A percentile compares a stretch with the other conserved stretches of the same genome.
Evolutionary conservation across 2,797 vertebrate species (phyloP).

Genomic region (Bradypodion ventrale): DNA sequence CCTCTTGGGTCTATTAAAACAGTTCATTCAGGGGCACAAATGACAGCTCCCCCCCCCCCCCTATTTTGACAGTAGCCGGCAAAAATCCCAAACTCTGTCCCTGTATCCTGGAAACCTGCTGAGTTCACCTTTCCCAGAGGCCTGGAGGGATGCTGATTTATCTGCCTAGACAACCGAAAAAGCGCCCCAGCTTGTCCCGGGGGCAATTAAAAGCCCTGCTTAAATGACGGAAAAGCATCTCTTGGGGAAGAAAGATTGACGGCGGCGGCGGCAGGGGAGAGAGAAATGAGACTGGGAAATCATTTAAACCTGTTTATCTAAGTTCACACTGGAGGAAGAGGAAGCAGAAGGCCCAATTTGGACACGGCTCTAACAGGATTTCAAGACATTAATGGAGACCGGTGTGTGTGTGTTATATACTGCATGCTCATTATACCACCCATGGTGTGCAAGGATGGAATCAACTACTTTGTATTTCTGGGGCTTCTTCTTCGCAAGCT

Average conservation of each 20-base stretch:
- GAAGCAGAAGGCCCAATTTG: conserved; percentile 46
- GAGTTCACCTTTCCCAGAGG: not conserved
- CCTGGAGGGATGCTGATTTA: conserved; percentile 11
- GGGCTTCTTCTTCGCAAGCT: too few relatives aligned
- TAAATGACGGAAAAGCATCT: conserved; percentile 20
- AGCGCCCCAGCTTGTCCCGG: not conserved
- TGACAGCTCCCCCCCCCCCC: not conserved
- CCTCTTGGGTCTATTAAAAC: accelerated
- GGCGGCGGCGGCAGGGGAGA: not conserved
- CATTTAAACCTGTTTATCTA: conserved; percentile 63
- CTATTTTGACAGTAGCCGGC: not conserved
- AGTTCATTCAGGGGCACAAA: accelerated
- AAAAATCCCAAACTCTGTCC: not conserved
- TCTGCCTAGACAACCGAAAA: conserved; percentile 33
- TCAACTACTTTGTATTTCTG: too few relatives aligned
- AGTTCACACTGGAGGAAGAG: conserved; percentile 23
- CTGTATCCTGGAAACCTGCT: not conserved
- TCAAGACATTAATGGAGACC: conserved; percentile 54
- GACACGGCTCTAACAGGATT: conserved; percentile 64
- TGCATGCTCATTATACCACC: conserved; percentile 7
- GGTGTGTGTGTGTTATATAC: too few relatives aligned
- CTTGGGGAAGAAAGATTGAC: not conserved
- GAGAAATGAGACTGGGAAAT: conserved; percentile 15
- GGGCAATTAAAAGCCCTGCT: not conserved
- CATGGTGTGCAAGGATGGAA: conserved; percentile 1